phyloP scores from a whole-genome alignment of 1,140 invertebrate species.

The Brachionus plicatilis region DNA sequence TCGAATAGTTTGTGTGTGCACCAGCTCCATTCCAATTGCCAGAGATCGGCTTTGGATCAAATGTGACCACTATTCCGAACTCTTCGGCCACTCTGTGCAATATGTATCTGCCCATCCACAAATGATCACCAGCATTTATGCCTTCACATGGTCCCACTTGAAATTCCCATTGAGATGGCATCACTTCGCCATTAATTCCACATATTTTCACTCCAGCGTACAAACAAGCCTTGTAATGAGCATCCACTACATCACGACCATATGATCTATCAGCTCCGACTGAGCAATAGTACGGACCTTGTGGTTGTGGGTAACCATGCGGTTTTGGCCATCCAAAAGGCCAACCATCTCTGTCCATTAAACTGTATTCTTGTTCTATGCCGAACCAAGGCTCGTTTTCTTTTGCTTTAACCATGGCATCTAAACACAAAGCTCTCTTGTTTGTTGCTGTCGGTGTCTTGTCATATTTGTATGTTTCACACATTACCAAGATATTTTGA shows the following conservation, averaged over 20 bases:
- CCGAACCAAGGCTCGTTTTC: conserved; percentile 87
- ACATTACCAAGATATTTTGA: conserved; percentile 83
- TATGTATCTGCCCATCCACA: conserved; percentile 78
- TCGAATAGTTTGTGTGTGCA: conserved; percentile 80
- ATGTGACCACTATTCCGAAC: conserved; percentile 75
- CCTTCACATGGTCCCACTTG: conserved; percentile 68
- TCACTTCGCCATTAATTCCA: conserved; percentile 88
- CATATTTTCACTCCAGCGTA: conserved; percentile 82
- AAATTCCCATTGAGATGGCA: conserved; percentile 69
- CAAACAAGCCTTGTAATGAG: conserved; percentile 66
- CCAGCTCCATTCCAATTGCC: conserved; percentile 88
- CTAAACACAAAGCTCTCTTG: conserved; percentile 67
- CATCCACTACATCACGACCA: conserved; percentile 85
- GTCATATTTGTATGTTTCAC: conserved; percentile 70
- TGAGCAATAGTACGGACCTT: conserved; percentile 84
- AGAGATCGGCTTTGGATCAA: conserved; percentile 78
- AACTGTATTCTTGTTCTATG: conserved; percentile 85
- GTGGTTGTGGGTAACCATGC: conserved; percentile 82
- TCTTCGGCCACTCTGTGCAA: conserved; percentile 80
- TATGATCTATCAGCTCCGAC: conserved; percentile 76
- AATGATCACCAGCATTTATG: conserved; percentile 75
- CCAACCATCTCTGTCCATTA: conserved; percentile 77
- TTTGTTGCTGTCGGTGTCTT: conserved; percentile 69
- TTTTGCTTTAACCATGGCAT: conserved; percentile 67
- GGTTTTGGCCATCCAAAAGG: conserved; percentile 86